Conservation (phyloP, 2,113 vertebrate species). For the Hemicordylus capensis region DNA sequence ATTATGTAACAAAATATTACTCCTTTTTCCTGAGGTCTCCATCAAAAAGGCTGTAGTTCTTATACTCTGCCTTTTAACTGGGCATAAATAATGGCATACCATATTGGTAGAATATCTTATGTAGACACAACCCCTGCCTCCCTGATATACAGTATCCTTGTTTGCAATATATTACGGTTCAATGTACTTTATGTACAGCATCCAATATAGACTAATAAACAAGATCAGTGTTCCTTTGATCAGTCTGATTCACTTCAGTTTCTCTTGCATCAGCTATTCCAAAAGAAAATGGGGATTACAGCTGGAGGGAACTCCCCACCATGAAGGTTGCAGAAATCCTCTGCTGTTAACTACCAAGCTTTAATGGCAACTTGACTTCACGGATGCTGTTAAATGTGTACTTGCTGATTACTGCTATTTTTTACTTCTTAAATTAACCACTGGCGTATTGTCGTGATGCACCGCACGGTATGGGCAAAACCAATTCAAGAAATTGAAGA, state of each 20-base stretch:
- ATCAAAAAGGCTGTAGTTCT: constrained; percentile 19
- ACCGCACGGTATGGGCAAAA: constrained; percentile 8
- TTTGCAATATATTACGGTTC: constrained; percentile 1
- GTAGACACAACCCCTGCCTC: constrained; percentile 1
- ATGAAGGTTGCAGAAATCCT: neutral
- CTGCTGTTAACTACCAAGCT: neutral
- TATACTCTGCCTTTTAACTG: constrained; percentile 36
- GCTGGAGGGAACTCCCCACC: neutral
- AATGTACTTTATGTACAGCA: constrained; percentile 21
- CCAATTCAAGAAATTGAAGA: constrained; percentile 14
- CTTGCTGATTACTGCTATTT: constrained; percentile 23
- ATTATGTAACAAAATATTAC: neutral
- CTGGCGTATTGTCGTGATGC: neutral
- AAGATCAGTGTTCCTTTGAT: constrained; percentile 54
- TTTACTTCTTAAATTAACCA: constrained; percentile 30
- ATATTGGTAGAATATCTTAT: constrained; percentile 23
- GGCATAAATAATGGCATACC: neutral
- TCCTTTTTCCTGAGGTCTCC: neutral
- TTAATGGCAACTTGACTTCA: neutral
- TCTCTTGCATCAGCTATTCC: constrained; percentile 26
- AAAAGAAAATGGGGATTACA: neutral
- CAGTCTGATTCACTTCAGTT: constrained; percentile 27
- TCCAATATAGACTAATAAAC: constrained; percentile 47
- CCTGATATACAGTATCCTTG: neutral
- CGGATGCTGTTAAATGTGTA: constrained; percentile 13